Evolutionary conservation across 1,140 invertebrate species (phyloP).

Genomic region (Brachionus manjavacas): DNA sequence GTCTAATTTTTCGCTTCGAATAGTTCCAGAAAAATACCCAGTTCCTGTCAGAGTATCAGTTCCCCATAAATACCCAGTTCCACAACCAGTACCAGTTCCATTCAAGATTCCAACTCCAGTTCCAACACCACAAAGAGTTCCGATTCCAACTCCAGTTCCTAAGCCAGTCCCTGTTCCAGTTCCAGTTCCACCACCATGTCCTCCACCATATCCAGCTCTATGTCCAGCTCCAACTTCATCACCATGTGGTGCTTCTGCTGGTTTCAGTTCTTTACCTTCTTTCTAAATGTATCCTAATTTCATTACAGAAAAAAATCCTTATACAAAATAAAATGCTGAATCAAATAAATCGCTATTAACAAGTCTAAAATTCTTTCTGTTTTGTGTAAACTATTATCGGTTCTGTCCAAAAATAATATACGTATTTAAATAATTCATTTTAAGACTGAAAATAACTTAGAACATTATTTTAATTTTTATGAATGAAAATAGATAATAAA

Average conservation of each 20-base stretch:
- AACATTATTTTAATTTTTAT: too few species aligned
- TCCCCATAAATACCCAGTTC: slow-evolving; percentile 9
- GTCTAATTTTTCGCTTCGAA: not conserved
- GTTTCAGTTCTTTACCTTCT: not conserved
- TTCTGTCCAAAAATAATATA: too few species aligned
- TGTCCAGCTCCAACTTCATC: not conserved
- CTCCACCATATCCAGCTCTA: not conserved
- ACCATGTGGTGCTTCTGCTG: not conserved
- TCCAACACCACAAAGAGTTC: slow-evolving; percentile 2
- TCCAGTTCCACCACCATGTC: not conserved
- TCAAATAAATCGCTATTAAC: not conserved
- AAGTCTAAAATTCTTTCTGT: too few species aligned
- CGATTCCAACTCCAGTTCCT: slow-evolving; percentile 2
- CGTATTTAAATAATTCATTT: too few species aligned
- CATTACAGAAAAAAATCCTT: not conserved
- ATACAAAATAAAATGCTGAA: not conserved
- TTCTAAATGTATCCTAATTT: not conserved
- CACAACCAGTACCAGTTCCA: not conserved
- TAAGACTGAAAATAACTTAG: too few species aligned
- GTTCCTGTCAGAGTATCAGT: not conserved
- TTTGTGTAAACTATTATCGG: too few species aligned
- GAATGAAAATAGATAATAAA: too few species aligned
- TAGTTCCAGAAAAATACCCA: slow-evolving; percentile 6
- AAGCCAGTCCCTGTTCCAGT: not conserved
- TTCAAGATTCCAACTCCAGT: not conserved